phyloP scores from a whole-genome alignment of 2,797 vertebrate species.

The Melanotaenia boesemani region DNA sequence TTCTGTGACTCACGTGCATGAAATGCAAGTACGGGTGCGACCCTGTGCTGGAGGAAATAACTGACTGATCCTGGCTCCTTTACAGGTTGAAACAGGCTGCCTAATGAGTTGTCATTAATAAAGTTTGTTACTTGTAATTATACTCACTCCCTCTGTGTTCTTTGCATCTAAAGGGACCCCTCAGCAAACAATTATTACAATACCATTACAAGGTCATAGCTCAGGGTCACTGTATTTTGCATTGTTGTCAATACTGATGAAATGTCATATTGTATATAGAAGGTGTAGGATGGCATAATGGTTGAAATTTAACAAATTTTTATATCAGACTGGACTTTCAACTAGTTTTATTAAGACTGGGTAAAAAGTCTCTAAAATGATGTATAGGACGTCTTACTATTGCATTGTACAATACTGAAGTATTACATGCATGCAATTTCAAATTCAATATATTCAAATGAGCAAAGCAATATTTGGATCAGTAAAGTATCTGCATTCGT shows the following conservation, averaged over 20 bases:
- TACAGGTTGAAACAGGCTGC: no score
- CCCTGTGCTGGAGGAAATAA: no score
- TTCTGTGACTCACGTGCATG: no score
- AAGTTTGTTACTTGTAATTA: no score
- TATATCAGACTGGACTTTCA: constrained; percentile 2
- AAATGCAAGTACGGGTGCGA: no score
- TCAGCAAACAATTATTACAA: no score
- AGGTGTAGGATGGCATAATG: constrained; percentile 10
- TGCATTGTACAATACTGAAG: background rate
- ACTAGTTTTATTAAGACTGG: background rate
- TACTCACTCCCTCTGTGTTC: no score
- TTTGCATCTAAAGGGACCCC: no score
- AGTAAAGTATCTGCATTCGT: background rate
- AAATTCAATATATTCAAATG: background rate
- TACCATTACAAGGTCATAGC: constrained; percentile 37
- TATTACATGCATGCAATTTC: background rate
- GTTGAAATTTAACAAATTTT: constrained; percentile 5
- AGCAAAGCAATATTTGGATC: background rate
- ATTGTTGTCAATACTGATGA: constrained; percentile 22
- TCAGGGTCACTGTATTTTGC: background rate
- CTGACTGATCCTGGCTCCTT: no score
- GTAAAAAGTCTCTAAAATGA: background rate
- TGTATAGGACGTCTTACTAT: background rate
- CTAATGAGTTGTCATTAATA: no score
- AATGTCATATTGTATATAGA: constrained; percentile 1